Percentiles rank a stretch among this genome's conserved stretches.
Conservation (phyloP, 2,888 invertebrate genomes). For the Pristionchus exspectatus region DNA sequence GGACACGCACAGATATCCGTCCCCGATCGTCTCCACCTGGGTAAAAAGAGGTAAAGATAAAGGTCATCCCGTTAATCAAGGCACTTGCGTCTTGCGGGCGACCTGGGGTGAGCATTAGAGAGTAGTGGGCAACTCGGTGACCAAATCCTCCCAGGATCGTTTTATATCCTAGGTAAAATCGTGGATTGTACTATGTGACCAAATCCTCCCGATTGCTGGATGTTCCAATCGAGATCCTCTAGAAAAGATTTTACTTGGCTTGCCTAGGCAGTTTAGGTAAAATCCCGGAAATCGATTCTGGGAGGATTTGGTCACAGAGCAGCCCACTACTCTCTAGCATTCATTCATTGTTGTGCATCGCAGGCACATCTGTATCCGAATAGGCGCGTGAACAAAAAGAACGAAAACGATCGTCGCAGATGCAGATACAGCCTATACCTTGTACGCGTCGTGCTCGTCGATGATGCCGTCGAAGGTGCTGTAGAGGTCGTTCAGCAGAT, state of each 20-base stretch:
- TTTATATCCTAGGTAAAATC: too few relatives aligned
- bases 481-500: slow-evolving; percentile 76
- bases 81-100: too few relatives aligned
- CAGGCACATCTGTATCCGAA: too few relatives aligned
- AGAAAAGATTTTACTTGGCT: too few relatives aligned
- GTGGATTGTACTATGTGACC: not conserved
- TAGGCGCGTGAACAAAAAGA: too few relatives aligned
- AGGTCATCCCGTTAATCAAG: too few relatives aligned
- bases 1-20: slow-evolving; percentile 73
- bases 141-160: too few relatives aligned
- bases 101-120: not conserved
- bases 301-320: not conserved
- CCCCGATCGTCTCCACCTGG: slow-evolving; percentile 74
- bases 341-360: too few relatives aligned
- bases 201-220: not conserved
- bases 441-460: slow-evolving; percentile 76
- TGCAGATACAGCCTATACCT: too few relatives aligned
- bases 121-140: not conserved
- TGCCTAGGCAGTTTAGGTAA: slow-evolving; percentile 47
- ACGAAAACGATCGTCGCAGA: too few relatives aligned
- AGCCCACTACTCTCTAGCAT: not conserved
- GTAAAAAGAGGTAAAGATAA: too few relatives aligned
- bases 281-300: not conserved
- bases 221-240: not conserved
- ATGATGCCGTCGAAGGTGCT: slow-evolving; percentile 76